Conservation (phyloP, 2,888 invertebrate species). For the Galerucella pusilla region DNA sequence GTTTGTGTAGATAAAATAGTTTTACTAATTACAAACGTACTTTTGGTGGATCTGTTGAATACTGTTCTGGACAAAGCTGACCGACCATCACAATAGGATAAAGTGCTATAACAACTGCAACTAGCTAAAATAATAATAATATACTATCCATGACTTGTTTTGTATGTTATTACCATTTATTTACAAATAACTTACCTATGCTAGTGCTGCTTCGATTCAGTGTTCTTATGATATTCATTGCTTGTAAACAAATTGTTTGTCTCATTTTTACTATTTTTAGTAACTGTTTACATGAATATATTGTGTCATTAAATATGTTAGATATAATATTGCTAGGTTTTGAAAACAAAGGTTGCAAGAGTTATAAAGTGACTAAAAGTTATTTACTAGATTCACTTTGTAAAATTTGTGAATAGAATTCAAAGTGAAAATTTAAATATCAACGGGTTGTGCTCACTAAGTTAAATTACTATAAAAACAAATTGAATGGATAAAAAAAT, state of each 20-base stretch:
- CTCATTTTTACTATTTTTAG: background rate
- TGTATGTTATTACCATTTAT: background rate
- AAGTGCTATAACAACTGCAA: constrained; percentile 6
- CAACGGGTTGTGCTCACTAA: too few species aligned
- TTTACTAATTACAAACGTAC: background rate
- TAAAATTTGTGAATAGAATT: too few species aligned
- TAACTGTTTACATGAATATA: too few species aligned
- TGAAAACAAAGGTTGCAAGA: too few species aligned
- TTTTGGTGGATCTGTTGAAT: background rate
- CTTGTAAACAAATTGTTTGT: background rate
- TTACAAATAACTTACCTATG: background rate
- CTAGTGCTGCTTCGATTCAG: background rate
- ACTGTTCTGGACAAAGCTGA: background rate
- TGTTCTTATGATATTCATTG: background rate
- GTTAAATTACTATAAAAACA: too few species aligned
- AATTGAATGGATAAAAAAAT: too few species aligned
- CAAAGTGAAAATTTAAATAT: too few species aligned
- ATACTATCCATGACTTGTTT: background rate
- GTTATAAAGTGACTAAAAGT: too few species aligned
- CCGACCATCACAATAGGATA: background rate
- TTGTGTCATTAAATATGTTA: too few species aligned
- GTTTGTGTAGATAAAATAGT: background rate
- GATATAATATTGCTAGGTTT: too few species aligned
- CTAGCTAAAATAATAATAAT: constrained; percentile 14
- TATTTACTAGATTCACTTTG: too few species aligned